A percentile compares a stretch with the other conserved stretches of the same genome.
Conservation (phyloP, 2,797 vertebrate species). For the Philypnodon macrostomus region DNA sequence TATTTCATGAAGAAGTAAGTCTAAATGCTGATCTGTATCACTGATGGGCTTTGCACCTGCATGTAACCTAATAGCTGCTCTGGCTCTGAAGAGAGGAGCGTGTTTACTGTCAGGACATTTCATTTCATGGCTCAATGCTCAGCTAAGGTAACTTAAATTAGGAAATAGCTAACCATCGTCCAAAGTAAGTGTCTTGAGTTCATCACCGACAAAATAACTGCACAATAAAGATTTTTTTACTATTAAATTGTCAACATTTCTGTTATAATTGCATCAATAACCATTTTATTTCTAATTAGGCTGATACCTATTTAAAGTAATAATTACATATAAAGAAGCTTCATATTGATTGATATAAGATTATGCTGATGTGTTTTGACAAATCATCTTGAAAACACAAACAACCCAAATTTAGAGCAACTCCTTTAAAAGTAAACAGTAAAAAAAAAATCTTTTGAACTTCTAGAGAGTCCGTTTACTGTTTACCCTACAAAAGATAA, state of each 20-base stretch:
- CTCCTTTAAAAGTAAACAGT: background rate
- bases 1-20: constrained; percentile 7
- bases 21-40: constrained; percentile 20
- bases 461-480: constrained; percentile 11
- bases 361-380: constrained; percentile 21
- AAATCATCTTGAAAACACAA: constrained; percentile 17
- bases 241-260: too few relatives aligned
- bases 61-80: constrained; percentile 44
- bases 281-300: too few relatives aligned
- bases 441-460: constrained; percentile 17
- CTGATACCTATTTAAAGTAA: too few relatives aligned
- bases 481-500: constrained; percentile 45
- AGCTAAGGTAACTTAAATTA: constrained; percentile 21
- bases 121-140: constrained; percentile 44
- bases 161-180: constrained; percentile 36
- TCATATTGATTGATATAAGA: background rate
- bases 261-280: too few relatives aligned
- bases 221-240: constrained; percentile 2
- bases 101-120: constrained; percentile 40
- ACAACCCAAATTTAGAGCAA: background rate
- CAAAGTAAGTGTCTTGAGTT: constrained; percentile 16
- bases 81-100: constrained; percentile 24
- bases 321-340: too few relatives aligned
- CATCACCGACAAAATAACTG: constrained; percentile 19
- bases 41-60: constrained; percentile 53